Evolutionary conservation across 1,140 invertebrate species (phyloP).

Genomic region (Zophobas atratus): DNA sequence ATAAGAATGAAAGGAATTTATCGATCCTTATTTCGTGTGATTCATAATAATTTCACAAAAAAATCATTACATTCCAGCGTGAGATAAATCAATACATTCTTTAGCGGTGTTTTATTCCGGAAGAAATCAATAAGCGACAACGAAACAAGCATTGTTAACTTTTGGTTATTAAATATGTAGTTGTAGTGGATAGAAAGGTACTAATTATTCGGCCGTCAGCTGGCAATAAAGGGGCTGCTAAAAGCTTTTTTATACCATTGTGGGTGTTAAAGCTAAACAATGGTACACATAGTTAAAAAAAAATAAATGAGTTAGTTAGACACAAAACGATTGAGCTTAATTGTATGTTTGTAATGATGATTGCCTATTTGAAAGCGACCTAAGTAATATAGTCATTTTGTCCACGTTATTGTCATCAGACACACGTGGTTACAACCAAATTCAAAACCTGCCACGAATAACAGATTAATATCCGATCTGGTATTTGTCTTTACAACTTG

Average conservation of each 20-base stretch:
- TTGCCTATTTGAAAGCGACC: slow-evolving; percentile 38
- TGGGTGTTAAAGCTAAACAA: slow-evolving; percentile 41
- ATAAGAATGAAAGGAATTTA: slow-evolving; percentile 54
- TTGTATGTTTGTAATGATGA: slow-evolving; percentile 44
- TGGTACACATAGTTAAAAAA: slow-evolving; percentile 37
- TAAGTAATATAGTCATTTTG: slow-evolving; percentile 40
- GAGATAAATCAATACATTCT: slow-evolving; percentile 53
- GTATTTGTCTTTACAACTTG: slow-evolving; percentile 26
- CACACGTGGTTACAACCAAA: slow-evolving; percentile 15
- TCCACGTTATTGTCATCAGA: slow-evolving; percentile 12
- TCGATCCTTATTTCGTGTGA: slow-evolving; percentile 52
- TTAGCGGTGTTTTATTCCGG: slow-evolving; percentile 22
- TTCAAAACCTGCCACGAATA: slow-evolving; percentile 30
- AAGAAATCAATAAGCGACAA: slow-evolving; percentile 42
- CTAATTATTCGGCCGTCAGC: slow-evolving; percentile 39
- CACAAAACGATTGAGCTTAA: slow-evolving; percentile 39
- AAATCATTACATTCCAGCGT: slow-evolving; percentile 53
- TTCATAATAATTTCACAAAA: slow-evolving; percentile 49
- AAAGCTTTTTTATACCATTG: slow-evolving; percentile 47
- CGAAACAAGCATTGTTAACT: slow-evolving; percentile 34
- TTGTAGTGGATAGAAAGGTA: slow-evolving; percentile 31
- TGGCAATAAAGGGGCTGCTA: slow-evolving; percentile 44
- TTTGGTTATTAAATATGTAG: slow-evolving; percentile 46
- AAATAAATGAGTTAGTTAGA: slow-evolving; percentile 41
- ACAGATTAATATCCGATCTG: slow-evolving; percentile 33